Conservation (phyloP, 1,140 invertebrate species). For the Atopsyche davidsoni region DNA sequence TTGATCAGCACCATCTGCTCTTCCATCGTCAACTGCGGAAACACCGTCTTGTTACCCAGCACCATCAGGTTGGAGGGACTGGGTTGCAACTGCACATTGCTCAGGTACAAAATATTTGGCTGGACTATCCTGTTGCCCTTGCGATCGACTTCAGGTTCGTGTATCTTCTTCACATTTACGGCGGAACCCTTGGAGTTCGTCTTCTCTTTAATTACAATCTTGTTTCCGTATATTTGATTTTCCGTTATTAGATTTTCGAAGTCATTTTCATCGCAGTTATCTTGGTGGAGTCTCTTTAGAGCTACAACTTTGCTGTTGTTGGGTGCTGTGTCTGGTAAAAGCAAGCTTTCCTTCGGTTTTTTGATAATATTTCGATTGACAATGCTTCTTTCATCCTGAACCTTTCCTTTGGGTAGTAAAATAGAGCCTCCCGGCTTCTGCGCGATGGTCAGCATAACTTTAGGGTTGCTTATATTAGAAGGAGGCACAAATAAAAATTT, state of each 20-base stretch:
- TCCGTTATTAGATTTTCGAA: slow-evolving; percentile 49
- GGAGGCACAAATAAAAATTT: slow-evolving; percentile 20
- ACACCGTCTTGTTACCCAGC: slow-evolving; percentile 7
- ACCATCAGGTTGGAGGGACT: slow-evolving; percentile 29
- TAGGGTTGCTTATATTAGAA: slow-evolving; percentile 9
- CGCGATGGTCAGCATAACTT: slow-evolving; percentile 36
- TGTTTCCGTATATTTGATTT: slow-evolving; percentile 50
- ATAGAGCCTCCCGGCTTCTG: slow-evolving; percentile 34
- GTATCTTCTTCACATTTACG: slow-evolving; percentile 29
- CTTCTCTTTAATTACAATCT: slow-evolving; percentile 50
- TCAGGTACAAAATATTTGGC: slow-evolving; percentile 43
- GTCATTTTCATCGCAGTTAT: slow-evolving; percentile 46
- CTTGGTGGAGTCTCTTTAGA: slow-evolving; percentile 42
- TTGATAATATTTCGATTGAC: background rate
- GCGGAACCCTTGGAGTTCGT: slow-evolving; percentile 39
- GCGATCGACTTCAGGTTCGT: background rate
- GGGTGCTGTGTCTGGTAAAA: slow-evolving; percentile 10
- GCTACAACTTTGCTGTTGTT: slow-evolving; percentile 39
- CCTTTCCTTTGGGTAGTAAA: slow-evolving; percentile 15
- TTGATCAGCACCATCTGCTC: slow-evolving; percentile 3
- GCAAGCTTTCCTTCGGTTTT: slow-evolving; percentile 18
- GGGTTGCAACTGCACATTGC: slow-evolving; percentile 42
- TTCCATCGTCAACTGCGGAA: background rate
- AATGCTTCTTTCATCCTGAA: slow-evolving; percentile 13
- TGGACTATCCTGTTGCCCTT: slow-evolving; percentile 34